Conservation (phyloP, 1,140 invertebrate genomes). For the Drosophila insularis region DNA sequence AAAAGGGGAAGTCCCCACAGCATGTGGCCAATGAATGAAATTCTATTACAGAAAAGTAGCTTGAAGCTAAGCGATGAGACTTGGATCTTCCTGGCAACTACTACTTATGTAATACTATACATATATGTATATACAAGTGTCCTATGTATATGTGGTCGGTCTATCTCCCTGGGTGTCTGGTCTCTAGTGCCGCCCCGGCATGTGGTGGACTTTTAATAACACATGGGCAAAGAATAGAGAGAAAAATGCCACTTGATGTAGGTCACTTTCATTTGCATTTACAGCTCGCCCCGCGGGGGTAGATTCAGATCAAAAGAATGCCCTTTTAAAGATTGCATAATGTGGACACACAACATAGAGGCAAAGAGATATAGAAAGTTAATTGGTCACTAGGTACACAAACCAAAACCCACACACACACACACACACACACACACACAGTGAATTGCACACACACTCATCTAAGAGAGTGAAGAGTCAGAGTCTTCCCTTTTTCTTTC, state of each 20-base stretch:
- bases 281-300: constrained; percentile 36
- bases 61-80: constrained; percentile 53
- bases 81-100: constrained; percentile 11
- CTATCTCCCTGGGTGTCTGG: constrained; percentile 35
- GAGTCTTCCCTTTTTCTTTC: constrained; percentile 33
- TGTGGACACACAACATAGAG: constrained; percentile 67
- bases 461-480: constrained; percentile 26
- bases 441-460: neutral
- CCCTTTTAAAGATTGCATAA: constrained; percentile 68
- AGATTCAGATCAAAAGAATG: constrained; percentile 67
- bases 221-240: constrained; percentile 49
- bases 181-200: constrained; percentile 33
- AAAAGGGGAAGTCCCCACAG: constrained; percentile 44
- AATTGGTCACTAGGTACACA: constrained; percentile 30
- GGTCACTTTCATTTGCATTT: constrained; percentile 74
- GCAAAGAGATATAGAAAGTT: constrained; percentile 22
- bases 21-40: constrained; percentile 42
- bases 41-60: neutral
- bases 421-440: neutral
- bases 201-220: constrained; percentile 30
- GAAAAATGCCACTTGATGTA: constrained; percentile 75
- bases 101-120: neutral
- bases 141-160: constrained; percentile 5
- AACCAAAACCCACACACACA: neutral
- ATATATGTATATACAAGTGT: neutral